A percentile compares a stretch with the other conserved stretches of the same genome.
Evolutionary conservation across 2,888 invertebrate species (phyloP).

Genomic region (Drosophila quinaria): DNA sequence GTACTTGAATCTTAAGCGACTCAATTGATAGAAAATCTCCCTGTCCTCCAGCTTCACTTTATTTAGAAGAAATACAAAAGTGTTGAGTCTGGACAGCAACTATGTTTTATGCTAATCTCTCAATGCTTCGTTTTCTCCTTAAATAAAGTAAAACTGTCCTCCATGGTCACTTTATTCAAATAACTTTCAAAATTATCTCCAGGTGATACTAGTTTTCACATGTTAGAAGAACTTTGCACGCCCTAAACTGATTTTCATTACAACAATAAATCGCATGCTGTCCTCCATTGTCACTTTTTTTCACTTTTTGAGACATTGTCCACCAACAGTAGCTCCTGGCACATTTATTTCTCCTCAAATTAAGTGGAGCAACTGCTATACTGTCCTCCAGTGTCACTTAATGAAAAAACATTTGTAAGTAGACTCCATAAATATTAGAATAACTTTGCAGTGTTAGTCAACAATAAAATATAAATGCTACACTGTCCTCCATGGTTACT

Average conservation of each 20-base stretch:
- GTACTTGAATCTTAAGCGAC: conserved; percentile 1
- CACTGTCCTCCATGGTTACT: not conserved
- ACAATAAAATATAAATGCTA: no score
- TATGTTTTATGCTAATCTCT: not conserved
- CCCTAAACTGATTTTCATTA: no score
- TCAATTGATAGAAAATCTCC: not conserved
- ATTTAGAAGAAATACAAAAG: not conserved
- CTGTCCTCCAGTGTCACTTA: not conserved
- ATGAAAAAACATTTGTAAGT: no score
- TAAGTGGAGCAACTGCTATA: not conserved
- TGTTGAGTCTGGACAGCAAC: not conserved
- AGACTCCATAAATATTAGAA: no score
- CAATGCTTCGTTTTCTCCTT: not conserved
- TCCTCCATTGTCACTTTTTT: no score
- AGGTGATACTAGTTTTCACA: no score
- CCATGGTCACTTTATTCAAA: not conserved
- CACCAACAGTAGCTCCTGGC: no score
- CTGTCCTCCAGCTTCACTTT: conserved; percentile 1
- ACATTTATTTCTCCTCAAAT: not conserved
- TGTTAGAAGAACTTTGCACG: no score
- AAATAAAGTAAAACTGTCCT: not conserved
- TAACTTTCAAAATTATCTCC: no score
- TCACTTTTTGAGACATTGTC: no score
- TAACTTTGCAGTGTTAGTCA: no score
- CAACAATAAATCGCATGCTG: no score